phyloP scores from a whole-genome alignment of 2,113 vertebrate species.

The Cricetomys ansorgei region DNA sequence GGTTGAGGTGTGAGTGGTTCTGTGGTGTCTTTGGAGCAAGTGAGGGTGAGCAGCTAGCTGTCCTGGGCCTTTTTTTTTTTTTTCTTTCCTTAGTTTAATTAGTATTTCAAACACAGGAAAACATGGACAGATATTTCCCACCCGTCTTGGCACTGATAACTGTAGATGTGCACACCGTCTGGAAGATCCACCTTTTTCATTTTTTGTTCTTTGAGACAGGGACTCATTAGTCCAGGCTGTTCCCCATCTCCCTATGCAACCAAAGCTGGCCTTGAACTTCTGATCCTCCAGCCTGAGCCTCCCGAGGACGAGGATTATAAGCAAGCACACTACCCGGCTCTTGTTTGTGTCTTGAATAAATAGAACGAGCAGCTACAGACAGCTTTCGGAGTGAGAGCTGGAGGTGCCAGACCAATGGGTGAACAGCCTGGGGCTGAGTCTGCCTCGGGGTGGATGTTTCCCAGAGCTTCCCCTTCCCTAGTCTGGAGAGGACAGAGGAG shows the following conservation, averaged over 20 bases:
- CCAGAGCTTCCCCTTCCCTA: neutral
- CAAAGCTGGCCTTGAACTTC: conserved; percentile 12
- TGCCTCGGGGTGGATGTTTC: neutral
- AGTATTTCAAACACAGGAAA: neutral
- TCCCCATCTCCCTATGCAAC: neutral
- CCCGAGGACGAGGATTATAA: neutral
- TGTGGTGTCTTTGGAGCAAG: neutral
- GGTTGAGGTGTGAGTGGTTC: neutral
- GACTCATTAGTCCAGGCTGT: neutral
- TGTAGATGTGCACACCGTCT: neutral
- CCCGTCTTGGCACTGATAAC: neutral
- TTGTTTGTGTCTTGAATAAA: neutral
- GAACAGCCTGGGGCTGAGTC: neutral
- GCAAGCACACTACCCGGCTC: neutral
- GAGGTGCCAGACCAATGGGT: neutral
- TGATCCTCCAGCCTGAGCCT: neutral
- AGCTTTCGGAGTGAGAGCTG: fast-evolving
- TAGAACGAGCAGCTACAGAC: neutral
- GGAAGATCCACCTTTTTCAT: neutral
- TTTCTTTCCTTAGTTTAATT: neutral
- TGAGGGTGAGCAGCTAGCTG: fast-evolving
- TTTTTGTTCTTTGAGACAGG: neutral
- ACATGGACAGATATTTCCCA: neutral
- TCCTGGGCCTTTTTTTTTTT: no score
- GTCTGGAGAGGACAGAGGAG: conserved; percentile 19